Evolutionary conservation across 2,797 vertebrate genomes (phyloP), one percentile per base, ranked within the genome.

Genomic region (Coluber constrictor): DNA sequence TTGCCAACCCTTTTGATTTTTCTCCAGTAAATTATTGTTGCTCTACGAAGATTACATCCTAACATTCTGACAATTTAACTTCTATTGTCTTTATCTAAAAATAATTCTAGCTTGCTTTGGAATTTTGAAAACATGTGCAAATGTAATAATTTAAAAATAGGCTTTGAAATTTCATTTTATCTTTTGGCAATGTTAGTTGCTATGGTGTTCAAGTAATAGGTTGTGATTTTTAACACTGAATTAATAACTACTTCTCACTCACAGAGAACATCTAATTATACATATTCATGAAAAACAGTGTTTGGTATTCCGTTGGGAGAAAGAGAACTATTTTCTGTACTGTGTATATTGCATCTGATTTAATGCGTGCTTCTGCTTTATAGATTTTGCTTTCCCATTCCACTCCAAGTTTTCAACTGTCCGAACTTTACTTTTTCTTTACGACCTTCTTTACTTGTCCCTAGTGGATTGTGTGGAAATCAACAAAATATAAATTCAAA

Each of bases 211-310:
- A 98, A 98, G 97, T 97, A 98, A 98, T 98, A 98, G 97, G 97
- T 97, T 98, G 97, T 97, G 97, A 98, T 98, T 97, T 98, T 98
- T 97, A 98, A 97, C 98, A 96, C 98, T 97, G 98, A 98, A 98
- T 98, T 98, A 98, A 98, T 98, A 98, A 98, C 98, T 98, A 96
- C 96, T 97, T 98, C 98, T 98, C 98, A 98, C 97, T 98, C 96
- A 96, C 94, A 96, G 95, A 96, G 98, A 98, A 97, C 97, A 97
- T 97, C 97, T 98, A 98, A 98, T 98, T 98, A 98, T 98, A 97
- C 97, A 98, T 98, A 98, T 97, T 98, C 97, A 97, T 97, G 96
- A 97, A 95, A 89, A 97, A 95, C 2, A 88, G 94, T 96, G 94
- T 97, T 98, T 97, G 94, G 90, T 95, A 97, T 96, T 96, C 96